Evolutionary conservation across 2,113 vertebrate species (phyloP).

Genomic region (Neolamprologus longior): DNA sequence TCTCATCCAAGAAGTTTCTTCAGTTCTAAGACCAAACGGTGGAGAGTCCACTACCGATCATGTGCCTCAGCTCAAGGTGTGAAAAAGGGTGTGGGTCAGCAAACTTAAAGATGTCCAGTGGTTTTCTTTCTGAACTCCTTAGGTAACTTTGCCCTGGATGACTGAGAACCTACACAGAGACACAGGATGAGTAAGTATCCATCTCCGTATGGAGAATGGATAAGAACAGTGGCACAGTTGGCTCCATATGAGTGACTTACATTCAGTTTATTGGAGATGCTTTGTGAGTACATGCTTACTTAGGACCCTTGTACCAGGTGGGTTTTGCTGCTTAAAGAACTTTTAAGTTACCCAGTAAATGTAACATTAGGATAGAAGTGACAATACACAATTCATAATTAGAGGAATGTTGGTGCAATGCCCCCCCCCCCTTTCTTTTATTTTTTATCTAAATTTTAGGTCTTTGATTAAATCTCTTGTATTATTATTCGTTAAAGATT

Average conservation of each 20-base stretch:
- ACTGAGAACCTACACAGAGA: neutral
- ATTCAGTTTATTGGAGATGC: neutral
- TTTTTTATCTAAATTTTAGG: neutral
- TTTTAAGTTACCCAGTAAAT: neutral
- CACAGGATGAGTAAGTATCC: neutral
- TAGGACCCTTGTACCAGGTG: rapidly evolving
- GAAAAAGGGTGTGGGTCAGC: neutral
- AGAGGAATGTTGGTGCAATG: neutral
- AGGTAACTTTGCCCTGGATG: neutral
- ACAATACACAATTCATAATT: neutral
- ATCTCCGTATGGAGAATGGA: neutral
- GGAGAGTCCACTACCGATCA: neutral
- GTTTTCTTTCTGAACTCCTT: neutral
- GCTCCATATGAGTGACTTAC: neutral
- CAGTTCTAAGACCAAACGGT: neutral
- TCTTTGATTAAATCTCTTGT: rapidly evolving
- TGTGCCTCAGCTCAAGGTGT: neutral
- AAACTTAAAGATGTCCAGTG: neutral
- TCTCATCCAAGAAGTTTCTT: neutral
- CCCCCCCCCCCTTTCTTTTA: rapidly evolving
- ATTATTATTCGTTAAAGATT: neutral
- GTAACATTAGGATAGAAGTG: neutral
- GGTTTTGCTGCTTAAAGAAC: rapidly evolving
- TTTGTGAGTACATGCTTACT: rapidly evolving
- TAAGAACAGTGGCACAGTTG: neutral